Evolutionary conservation across 2,113 vertebrate genomes (phyloP).

Genomic region (Daboia siamensis): DNA sequence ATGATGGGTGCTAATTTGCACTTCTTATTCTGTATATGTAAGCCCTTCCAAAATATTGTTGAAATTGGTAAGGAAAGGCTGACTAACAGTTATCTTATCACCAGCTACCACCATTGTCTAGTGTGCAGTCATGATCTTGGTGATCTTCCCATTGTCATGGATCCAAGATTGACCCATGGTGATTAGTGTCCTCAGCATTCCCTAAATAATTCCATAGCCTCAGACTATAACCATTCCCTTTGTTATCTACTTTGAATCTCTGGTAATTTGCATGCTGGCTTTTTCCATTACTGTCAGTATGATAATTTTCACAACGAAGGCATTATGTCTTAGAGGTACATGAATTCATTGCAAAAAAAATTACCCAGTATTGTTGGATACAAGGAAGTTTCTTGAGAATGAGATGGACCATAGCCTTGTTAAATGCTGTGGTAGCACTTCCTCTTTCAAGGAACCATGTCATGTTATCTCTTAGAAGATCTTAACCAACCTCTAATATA

Average conservation of each 20-base stretch:
- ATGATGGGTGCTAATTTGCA: conserved; percentile 2
- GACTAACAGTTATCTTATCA: conserved; percentile 27
- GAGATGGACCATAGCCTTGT: neutral
- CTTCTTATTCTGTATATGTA: conserved; percentile 6
- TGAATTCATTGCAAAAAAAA: conserved; percentile 36
- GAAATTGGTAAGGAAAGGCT: conserved; percentile 24
- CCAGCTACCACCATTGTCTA: neutral
- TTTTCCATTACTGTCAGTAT: neutral
- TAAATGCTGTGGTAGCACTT: neutral
- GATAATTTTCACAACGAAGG: neutral
- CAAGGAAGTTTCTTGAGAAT: neutral
- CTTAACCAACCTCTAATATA: too few relatives aligned
- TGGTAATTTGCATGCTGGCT: neutral
- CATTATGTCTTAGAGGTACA: conserved; percentile 27
- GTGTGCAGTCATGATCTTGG: conserved; percentile 27
- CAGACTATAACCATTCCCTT: neutral
- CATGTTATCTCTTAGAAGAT: neutral
- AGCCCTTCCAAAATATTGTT: conserved; percentile 39
- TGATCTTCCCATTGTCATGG: conserved; percentile 28
- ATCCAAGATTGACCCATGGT: neutral
- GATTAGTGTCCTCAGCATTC: conserved; percentile 9
- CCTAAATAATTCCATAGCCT: conserved; percentile 7
- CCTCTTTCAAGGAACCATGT: neutral
- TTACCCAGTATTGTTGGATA: neutral
- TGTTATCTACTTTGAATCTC: conserved; percentile 22